Evolutionary conservation across 2,888 invertebrate genomes (phyloP), one percentile per base, ranked within the genome.

Genomic region (Zaprionus lineosus): DNA sequence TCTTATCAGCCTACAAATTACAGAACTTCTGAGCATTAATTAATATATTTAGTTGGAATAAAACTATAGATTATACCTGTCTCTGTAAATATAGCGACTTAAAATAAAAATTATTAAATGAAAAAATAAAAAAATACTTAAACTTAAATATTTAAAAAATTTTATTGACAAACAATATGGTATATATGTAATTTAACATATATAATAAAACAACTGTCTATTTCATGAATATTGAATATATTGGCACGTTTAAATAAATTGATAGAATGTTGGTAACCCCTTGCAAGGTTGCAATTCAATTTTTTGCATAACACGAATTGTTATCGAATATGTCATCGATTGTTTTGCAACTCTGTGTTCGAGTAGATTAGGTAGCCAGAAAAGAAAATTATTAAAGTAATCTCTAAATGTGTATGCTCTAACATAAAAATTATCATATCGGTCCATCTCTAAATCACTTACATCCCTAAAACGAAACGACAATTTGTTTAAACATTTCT

Each of bases 391-490:
- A 26, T n/a, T 56, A 59, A 59, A 69, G 24, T 24, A 24, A 59
- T 69, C 68, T 69, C 69, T 68, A 68, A 68, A 67, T 40, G 58
- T 63, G 57, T 31, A 41, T 12, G 41, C 65, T 53, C 57, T 31
- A 51, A 29, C 52, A 53, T 33, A 5, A 50, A 48, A 39, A 57
- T 33, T 56, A 57, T 70, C 60, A 61, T 66, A 70, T 65, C 69
- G 73, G 69, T 73, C 65, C 72, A 69, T 73, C 73, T 41, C 74
- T 73, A 73, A 73, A 65, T 51, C 18, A 50, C 51, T 50, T 28
- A 51, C 63, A 68, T 69, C 68, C 48, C 70, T 55, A 67, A 65
- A 63, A 9, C 24, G 12, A 55, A 67, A 55, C 59, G 21, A 51
- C 57, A 50, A 41, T 71, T 39, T 40, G 55, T 64, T 62, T 70